Percentiles rank a stretch among this genome's conserved stretches.
These are phyloP conservation scores for Buteo buteo DNA, from an alignment of 2,113 vertebrate genomes.

Conservation along the genomic window DNA sequence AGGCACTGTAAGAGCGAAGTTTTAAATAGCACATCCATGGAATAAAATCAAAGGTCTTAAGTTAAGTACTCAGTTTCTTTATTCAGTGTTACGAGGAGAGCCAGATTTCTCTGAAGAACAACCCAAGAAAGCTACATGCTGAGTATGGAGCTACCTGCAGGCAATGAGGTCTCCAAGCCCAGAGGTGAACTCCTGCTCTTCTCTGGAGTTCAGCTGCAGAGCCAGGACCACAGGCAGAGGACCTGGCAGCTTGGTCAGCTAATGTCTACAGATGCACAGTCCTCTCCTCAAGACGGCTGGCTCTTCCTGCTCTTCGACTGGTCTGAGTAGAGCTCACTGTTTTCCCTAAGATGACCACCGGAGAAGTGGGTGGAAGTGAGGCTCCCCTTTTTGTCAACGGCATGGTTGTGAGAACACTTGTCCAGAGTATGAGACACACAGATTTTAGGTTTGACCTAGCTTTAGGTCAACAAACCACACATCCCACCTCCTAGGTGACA, in stretches of 20 bases:
- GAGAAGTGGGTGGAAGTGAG: not conserved
- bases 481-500: not conserved
- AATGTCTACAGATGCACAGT: not conserved
- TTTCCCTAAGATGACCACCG: not conserved
- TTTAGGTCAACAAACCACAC: not conserved
- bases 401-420: not conserved
- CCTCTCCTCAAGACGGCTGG: not conserved
- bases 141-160: not conserved
- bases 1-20: not conserved
- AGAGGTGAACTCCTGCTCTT: not conserved
- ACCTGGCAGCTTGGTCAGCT: not conserved
- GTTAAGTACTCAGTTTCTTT: not conserved
- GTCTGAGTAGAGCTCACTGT: not conserved
- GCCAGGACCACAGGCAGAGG: not conserved
- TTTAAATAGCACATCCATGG: slow-evolving; percentile 14
- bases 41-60: slow-evolving; percentile 31
- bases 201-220: not conserved
- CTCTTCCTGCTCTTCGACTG: not conserved
- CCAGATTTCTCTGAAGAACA: not conserved
- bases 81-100: not conserved
- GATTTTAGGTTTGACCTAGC: not conserved
- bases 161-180: not conserved
- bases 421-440: not conserved
- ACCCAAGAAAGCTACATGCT: not conserved
- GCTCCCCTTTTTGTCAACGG: not conserved